Conservation (phyloP, 1,140 invertebrate genomes). For the Brachionus rubens region DNA sequence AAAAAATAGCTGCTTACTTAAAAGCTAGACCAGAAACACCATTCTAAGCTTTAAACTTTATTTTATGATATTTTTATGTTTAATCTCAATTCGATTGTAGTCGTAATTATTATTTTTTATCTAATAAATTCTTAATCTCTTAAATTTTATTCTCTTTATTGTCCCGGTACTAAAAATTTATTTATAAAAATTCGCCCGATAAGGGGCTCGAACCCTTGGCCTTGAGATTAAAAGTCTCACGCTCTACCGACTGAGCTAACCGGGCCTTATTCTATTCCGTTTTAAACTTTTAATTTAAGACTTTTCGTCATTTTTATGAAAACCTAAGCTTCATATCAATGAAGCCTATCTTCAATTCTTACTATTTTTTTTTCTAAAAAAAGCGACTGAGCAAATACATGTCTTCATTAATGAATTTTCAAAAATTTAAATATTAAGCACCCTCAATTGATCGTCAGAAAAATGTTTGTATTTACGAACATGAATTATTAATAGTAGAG, state of each 20-base stretch:
- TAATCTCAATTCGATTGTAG: too few relatives aligned
- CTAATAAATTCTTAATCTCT: background rate
- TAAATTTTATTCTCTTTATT: background rate
- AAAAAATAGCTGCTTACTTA: slow-evolving; percentile 17
- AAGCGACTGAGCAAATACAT: too few relatives aligned
- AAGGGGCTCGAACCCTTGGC: slow-evolving; percentile 40
- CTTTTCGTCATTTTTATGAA: too few relatives aligned
- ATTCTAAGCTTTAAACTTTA: background rate
- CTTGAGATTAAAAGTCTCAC: slow-evolving; percentile 31
- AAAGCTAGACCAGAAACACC: background rate
- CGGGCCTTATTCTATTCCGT: background rate
- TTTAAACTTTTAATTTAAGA: background rate
- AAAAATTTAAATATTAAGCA: too few relatives aligned
- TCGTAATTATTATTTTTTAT: background rate
- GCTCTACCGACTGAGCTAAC: slow-evolving; percentile 31
- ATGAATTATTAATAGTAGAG: too few relatives aligned
- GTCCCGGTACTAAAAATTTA: background rate
- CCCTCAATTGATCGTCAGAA: too few relatives aligned
- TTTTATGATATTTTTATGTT: too few relatives aligned
- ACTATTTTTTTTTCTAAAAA: too few relatives aligned
- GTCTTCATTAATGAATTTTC: too few relatives aligned
- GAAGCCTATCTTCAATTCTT: too few relatives aligned
- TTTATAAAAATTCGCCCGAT: slow-evolving; percentile 28
- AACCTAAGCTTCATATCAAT: too few relatives aligned
- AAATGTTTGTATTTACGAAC: too few relatives aligned